Base-by-base conservation (phyloP, 2,888 invertebrate species). In the Plebejus argus region DNA sequence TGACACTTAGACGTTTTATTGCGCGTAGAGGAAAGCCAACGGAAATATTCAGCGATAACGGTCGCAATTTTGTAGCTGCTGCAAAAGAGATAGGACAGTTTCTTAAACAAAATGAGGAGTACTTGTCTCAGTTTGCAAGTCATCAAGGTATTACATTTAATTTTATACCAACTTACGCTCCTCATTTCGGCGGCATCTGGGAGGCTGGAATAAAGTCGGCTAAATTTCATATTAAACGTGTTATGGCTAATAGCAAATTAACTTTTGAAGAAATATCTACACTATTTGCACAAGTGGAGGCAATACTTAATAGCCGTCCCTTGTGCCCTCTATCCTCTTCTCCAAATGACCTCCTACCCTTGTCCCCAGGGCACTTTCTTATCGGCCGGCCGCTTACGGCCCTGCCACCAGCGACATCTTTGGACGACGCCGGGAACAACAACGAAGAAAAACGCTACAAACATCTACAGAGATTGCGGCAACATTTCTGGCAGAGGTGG, bases 31-130 rank as follows among this genome's bases (percentile, higher is more conserved):
- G 85, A 0, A 81, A 81, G 70, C 84, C 85, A 18, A 15, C 45
- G 18, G 83, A 84, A 70, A 80, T 86, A n/a, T 84, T 81, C 77
- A 81, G 79, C 23, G 85, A 86, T 61, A 85, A 85, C 76, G 85
- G 85, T 35, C 35, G 35, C 7, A 35, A 35, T 35, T 35, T 35
- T 35, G 35, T 35, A 35, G 35, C 35, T 35, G 35, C 35, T 35
- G 6, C 35, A 35, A 35, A 7, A 0, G 35, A 35, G 7, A 35
- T 35, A 35, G 35, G 35, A 35, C 35, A 35, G 35, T 35, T 35
- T 35, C 35, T 35, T 35, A 35, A 35, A 35, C 35, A 35, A 35
- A 35, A 35, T 35, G 35, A 35, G 35, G 7, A 35, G 0, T 35
- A 35, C 35, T 35, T 35, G 35, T 35, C 35, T 35, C 79, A 78